A percentile compares a stretch with the other conserved stretches of the same genome.
phyloP scores from a whole-genome alignment of 1,140 invertebrate genomes.

The Calephelis nemesis region DNA sequence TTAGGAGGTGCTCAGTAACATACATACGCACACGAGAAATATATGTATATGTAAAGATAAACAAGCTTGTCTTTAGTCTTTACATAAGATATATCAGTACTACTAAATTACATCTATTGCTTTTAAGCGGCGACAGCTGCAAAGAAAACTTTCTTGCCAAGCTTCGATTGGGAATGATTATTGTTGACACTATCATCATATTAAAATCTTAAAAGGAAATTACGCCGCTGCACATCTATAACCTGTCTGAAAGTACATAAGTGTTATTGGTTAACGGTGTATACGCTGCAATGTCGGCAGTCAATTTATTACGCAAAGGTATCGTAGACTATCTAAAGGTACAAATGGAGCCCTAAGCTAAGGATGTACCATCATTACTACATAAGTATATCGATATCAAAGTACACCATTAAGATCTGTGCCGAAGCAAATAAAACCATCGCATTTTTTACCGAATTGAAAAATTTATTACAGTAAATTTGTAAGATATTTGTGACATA shows the following conservation, averaged over 20 bases:
- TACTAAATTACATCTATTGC: background rate
- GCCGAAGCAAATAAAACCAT: no score
- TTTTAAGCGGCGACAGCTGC: background rate
- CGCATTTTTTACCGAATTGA: no score
- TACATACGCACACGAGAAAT: no score
- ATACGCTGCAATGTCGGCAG: constrained; percentile 40
- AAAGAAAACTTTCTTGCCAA: constrained; percentile 13
- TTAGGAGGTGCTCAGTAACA: no score
- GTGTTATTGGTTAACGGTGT: constrained; percentile 44
- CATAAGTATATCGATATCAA: no score
- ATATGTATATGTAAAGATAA: no score
- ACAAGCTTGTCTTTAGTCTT: no score
- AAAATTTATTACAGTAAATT: no score
- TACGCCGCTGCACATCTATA: constrained; percentile 19
- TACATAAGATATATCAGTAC: background rate
- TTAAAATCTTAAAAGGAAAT: constrained; percentile 19
- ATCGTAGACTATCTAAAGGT: constrained; percentile 40
- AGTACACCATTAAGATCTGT: no score
- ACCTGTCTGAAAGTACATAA: constrained; percentile 34
- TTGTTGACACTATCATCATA: constrained; percentile 6
- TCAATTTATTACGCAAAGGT: constrained; percentile 51
- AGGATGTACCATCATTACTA: no score
- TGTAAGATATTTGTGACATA: no score
- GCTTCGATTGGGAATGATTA: constrained; percentile 9
- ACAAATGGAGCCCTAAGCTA: constrained; percentile 28